Conservation (phyloP, 37 sponge, comb jelly and placozoan genomes). For the Eunapius fragilis region DNA sequence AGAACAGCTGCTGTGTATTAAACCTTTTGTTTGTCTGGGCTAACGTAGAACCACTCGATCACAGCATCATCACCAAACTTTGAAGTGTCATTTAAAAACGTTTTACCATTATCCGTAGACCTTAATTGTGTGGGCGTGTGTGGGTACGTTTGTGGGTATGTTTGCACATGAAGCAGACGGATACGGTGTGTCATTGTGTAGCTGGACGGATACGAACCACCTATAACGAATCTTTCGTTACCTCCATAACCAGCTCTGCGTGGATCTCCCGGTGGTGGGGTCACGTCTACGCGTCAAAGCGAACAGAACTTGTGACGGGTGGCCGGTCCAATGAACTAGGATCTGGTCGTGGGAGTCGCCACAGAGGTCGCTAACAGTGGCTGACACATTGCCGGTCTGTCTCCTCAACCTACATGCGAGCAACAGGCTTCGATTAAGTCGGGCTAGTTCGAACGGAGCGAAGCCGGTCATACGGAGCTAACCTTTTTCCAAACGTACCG, state of each 20-base stretch:
- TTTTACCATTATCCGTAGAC: slow-evolving; percentile 76
- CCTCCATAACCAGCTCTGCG: slow-evolving; percentile 73
- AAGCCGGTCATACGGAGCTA: not conserved
- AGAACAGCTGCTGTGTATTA: no score
- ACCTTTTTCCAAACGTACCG: not conserved
- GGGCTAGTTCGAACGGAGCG: no score
- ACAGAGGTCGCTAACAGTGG: not conserved
- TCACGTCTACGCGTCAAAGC: slow-evolving; percentile 39
- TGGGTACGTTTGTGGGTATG: no score
- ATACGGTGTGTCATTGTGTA: no score
- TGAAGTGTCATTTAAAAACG: slow-evolving; percentile 59
- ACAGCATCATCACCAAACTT: slow-evolving; percentile 30
- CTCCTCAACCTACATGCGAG: not conserved
- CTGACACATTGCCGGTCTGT: not conserved
- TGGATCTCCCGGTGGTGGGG: slow-evolving; percentile 2
- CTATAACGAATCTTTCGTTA: no score
- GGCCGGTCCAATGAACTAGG: slow-evolving; percentile 70
- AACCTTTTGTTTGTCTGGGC: slow-evolving; percentile 38
- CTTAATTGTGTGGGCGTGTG: slow-evolving; percentile 17
- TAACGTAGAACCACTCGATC: slow-evolving; percentile 56
- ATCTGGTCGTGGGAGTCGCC: slow-evolving; percentile 40
- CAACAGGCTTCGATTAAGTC: no score
- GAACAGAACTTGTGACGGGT: slow-evolving; percentile 59
- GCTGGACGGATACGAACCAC: no score
- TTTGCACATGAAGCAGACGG: no score